Base-by-base conservation (phyloP, 2,888 invertebrate genomes). In the Volucella zonaria region DNA sequence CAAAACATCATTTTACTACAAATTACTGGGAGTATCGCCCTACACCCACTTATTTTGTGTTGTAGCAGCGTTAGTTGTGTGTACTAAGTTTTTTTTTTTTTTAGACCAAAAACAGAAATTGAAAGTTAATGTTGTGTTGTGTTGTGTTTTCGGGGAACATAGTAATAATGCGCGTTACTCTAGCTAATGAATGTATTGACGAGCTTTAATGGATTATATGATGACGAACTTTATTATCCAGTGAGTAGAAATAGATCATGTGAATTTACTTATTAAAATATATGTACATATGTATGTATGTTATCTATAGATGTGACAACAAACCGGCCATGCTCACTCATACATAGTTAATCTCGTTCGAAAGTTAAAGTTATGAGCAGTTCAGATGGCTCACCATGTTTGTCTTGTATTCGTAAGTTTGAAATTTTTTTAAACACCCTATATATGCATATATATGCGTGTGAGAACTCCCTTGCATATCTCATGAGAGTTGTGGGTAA, bases 201-300 rank as follows among this genome's bases (percentile, higher is more conserved):
- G 59, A 43, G 45, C 38, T 18, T 47, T 47, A 56, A 74, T 54
- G 43, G 54, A 54, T 62, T 62, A 15, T 10, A 62, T 40, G 62
- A 64, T 31, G 31, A 31, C 31, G 31, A 31, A 4, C 52, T 47
- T 68, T 68, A 18, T 45, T 31, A 9, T 15, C 43, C 54, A 54
- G 54, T 52, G 51, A 31, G 43, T 31, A 11, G 45, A 31, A 52
- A 43, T 31, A 52, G 62, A 49, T 42, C 54, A 67, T 54, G 54
- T 54, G 67, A 54, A 67, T 43, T 61, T 61, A 61, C 42, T 67
- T 45, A 43, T 6, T 67, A 54, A 49, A 38, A 42, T 18, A 61
- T 61, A 23, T 23, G 23, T 8, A 42, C 12, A 61, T 61, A 23
- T 23, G 23, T 8, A n/a, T 3, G 11, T 4, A n/a, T 11, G 18